A percentile compares a stretch with the other conserved stretches of the same genome.
Evolutionary conservation across 1,140 invertebrate species (phyloP).

Genomic region (Globodera rostochiensis): DNA sequence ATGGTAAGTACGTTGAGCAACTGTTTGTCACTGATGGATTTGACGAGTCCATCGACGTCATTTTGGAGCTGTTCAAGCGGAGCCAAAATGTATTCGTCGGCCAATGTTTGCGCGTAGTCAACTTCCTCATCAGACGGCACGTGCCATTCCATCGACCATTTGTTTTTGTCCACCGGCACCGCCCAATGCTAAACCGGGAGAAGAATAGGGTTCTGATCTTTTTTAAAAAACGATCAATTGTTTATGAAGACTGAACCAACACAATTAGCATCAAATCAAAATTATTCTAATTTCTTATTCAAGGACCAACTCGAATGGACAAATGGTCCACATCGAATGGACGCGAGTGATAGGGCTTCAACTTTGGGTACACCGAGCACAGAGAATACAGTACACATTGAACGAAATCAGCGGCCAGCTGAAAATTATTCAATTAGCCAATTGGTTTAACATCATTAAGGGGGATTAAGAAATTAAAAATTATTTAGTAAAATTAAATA

Average conservation of each 20-base stretch:
- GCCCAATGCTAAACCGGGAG: slow-evolving; percentile 77
- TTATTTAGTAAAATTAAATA: no score
- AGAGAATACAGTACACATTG: slow-evolving; percentile 71
- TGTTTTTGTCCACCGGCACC: slow-evolving; percentile 72
- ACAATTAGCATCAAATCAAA: not conserved
- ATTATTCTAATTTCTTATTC: not conserved
- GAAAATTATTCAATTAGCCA: not conserved
- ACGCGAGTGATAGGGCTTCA: slow-evolving; percentile 69
- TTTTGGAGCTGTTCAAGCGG: slow-evolving; percentile 55
- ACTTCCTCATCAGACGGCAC: slow-evolving; percentile 75
- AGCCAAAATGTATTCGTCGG: slow-evolving; percentile 71
- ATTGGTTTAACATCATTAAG: no score
- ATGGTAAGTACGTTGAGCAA: slow-evolving; percentile 31
- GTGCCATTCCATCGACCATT: slow-evolving; percentile 78
- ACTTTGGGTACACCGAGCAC: slow-evolving; percentile 70
- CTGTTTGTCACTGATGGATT: not conserved
- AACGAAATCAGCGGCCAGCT: slow-evolving; percentile 61
- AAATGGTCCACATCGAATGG: slow-evolving; percentile 73
- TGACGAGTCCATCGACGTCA: not conserved
- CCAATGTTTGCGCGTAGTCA: slow-evolving; percentile 71
- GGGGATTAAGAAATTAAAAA: no score
- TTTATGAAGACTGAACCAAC: slow-evolving; percentile 10
- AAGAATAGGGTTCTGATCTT: slow-evolving; percentile 3
- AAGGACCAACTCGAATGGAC: slow-evolving; percentile 72
- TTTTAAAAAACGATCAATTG: not conserved